Base-by-base conservation (phyloP, 1,140 invertebrate species). In the Acromyrmex charruanus region DNA sequence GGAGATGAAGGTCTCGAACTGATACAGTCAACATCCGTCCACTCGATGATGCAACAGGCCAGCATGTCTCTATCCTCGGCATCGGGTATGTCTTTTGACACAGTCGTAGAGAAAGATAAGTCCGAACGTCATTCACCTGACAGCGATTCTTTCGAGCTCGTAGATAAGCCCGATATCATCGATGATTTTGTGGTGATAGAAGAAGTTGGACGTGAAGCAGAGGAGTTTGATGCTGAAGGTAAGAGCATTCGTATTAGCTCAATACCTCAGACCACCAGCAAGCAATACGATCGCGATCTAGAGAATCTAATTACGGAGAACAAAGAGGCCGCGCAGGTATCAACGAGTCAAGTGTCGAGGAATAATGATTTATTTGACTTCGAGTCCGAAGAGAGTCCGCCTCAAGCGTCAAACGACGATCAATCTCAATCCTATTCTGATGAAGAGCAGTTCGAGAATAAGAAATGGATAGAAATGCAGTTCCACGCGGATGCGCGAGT, bases 391-490 rank as follows among this genome's bases (percentile, higher is more conserved):
- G 97, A 98, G 91, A 98, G 97, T 92, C 97, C 96, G 2, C 96
- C 97, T 0, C 96, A 95, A 72, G 95, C 95, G 58, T 95, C 95
- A 0, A 95, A 94, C 68, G 94, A 95, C 4, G 94, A 95, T 25
- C 95, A 95, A 39, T 95, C 95, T 0, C 95, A 95, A n/a, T 95
- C 95, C 0, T 95, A 93, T 44, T 95, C 95, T 0, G 95, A 95
- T 58, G 95, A 95, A 3, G 95, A 95, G 63, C 94, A 97, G 75
- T 95, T 98, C 63, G 97, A 98, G 91, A 97, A 97, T 7, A 98
- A 98, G 92, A 97, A 98, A 81, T 98, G 98, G 98, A 97, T 98
- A 68, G 98, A 98, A 94, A 98, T 98, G 97, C 98, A 98, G 88
- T 97, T 98, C 89, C 96, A 97, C 88, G 96, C 96, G 7, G 96